Evolutionary conservation across 2,113 vertebrate species (phyloP), one percentile per base, ranked within the genome.

Genomic region (Grantiella picta): DNA sequence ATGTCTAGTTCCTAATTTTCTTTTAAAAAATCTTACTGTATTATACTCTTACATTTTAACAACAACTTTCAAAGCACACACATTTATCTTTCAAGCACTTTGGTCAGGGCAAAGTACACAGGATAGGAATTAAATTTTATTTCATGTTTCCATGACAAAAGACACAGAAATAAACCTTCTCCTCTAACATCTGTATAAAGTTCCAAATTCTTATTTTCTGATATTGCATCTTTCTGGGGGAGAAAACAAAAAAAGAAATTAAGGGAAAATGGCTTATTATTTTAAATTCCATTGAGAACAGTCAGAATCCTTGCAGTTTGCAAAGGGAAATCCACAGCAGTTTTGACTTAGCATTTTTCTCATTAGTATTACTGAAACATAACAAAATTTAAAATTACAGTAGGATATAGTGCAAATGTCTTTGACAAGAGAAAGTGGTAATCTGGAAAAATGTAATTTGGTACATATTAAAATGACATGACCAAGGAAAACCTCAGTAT

Each of bases 401-500:
- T 15, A 72, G 18, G 19, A 42, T 7, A 69, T 13, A 49, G 14
- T 13, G 82, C 4, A 71, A 45, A 45, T 11, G 10, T 5, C 9
- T 80, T 49, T 63, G 35, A 31, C 1, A 45, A 45, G 15, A 36
- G 10, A 61, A 81, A 33, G 72, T 33, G 2, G 3, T 54, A 68
- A 68, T 40, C 9, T 50, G 77, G 38, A 68, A 38, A 73, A 69
- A 82, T 29, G 23, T 9, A 13, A 3, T 28, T 45, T 31, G 6
- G 1, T 44, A 27, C 9, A 7, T 21, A 11, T 52, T 49, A 66
- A 27, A 75, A 61, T 19, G 2, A 83, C 12, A 38, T 15, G 9
- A n/a, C 20, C 11, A 22, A 2, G 5, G 2, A 19, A 86, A 33
- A 53, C 45, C 36, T 0, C 3, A 24, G 3, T 21, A 40, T 11